Base-by-base conservation (phyloP, 2,888 invertebrate species). In the Drosophila formosana region DNA sequence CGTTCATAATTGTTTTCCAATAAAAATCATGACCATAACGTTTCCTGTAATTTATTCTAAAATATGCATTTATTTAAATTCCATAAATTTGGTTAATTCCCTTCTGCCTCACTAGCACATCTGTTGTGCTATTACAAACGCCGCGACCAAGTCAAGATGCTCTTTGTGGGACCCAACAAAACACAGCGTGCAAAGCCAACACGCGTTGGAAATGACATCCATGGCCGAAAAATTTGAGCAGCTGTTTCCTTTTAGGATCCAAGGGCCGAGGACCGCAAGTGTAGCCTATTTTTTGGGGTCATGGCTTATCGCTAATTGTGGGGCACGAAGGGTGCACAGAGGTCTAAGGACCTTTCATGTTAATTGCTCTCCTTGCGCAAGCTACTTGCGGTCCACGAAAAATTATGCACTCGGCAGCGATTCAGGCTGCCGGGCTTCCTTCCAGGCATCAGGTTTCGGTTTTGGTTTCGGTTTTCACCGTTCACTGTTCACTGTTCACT, bases 241-340 rank as follows among this genome's bases (percentile, higher is more conserved):
- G 84, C 80, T 82, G 78, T 60, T 76, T 62, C 43, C 57, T 32
- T 51, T 68, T 45, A 34, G 43, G 46, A 30, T 43, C 43, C 43
- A 9, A 26, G 37, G 47, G 26, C 26, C 34, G 7, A 26, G 46
- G 28, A 45, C 45, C 70, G 60, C 58, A 65, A 62, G 49, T 67
- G 37, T 52, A 25, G 43, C 41, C 37, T 32, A 50, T 60, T 51
- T 65, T 60, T 56, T 32, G 61, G 72, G 65, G 70, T 63, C 75
- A 67, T 66, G 82, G 82, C 81, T 82, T 85, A 78, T 81, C 82
- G 80, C 80, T 84, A 78, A 82, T 82, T 82, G 78, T 80, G 70
- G 66, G 61, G 46, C 71, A 63, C 68, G 64, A 66, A 64, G 70
- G 75, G 70, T 78, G 37, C 53, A 69, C 51, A 65, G 64, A 64